Evolutionary conservation across 2,888 invertebrate species (phyloP), one percentile per base, ranked within the genome.

Genomic region (Elysia crispata): DNA sequence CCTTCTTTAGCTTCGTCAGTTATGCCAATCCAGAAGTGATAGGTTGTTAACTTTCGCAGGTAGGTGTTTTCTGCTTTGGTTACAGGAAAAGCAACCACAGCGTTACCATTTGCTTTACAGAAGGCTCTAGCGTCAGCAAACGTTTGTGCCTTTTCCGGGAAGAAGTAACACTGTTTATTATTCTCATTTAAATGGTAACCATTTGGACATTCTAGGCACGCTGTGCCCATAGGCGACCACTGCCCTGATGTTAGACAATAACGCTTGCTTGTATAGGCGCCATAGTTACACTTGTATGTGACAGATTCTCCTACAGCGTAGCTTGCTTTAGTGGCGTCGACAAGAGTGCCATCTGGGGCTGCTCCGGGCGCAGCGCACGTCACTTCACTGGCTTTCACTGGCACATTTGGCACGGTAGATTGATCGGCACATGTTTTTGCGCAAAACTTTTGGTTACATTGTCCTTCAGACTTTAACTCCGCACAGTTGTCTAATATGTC

Each of bases 261-360:
- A 13, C 41, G n/a, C 20, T 15, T 33, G 20, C 20, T 41, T n/a
- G 41, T 31, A 23, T 1, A 31, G 20, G 1, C 18, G 20, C 20
- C 20, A n/a, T 41, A 41, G 1, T 31, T 70, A 41, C 70, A 70
- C 20, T 70, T 70, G 33, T 70, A 70, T 20, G 70, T 31, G 70
- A 70, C 70, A 11, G 70, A 31, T 33, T 70, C 70, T 70, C 70
- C 70, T 18, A 70, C 41, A 31, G n/a, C 33, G 70, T 70, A 70
- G 18, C 70, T 70, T 23, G 20, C 6, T 20, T 70, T 70, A 31
- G 18, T 20, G 41, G 33, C 33, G 1, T 11, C 20, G 11, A 33
- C 41, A 41, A 33, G n/a, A 5, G 18, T 20, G 6, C 70, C 41
- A 23, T 70, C 70, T 41, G n/a, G 33, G 15, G n/a, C n/a, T 20